Percentiles rank a stretch among this genome's conserved stretches.
These are phyloP conservation scores for Melanotaenia parkinsoni DNA, from an alignment of 2,797 vertebrate genomes.

Conservation along the genomic window DNA sequence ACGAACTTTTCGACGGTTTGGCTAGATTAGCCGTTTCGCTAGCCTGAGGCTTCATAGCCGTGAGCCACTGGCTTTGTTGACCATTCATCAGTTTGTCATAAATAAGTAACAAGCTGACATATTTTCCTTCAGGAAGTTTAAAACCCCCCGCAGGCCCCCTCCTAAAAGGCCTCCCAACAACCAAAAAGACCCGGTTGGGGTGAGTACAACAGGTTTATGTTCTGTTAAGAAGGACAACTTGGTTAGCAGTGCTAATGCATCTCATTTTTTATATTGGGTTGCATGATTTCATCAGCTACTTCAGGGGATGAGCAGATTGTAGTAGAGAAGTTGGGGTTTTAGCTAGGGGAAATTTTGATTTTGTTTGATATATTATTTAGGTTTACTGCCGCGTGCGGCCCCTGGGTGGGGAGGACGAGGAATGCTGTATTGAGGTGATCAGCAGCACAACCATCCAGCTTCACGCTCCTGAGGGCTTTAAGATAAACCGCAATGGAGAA, in stretches of 20 bases:
- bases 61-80: background rate
- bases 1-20: background rate
- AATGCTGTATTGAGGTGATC: conserved; percentile 94
- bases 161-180: conserved; percentile 84
- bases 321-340: background rate
- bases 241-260: background rate
- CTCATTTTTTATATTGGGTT: background rate
- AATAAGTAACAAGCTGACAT: background rate
- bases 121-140: conserved; percentile 79
- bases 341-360: background rate
- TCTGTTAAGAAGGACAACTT: background rate
- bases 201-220: conserved; percentile 72
- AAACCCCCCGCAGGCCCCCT: conserved; percentile 83
- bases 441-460: conserved; percentile 90
- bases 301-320: background rate
- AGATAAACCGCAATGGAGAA: conserved; percentile 90
- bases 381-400: conserved; percentile 95
- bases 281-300: background rate
- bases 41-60: background rate
- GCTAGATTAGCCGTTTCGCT: background rate
- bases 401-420: conserved; percentile 82
- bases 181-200: conserved; percentile 93
- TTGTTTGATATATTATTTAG: conserved; percentile 62
- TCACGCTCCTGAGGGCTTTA: conserved; percentile 91
- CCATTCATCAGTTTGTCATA: background rate